phyloP scores from a whole-genome alignment of 2,113 vertebrate genomes.

The Clinocottus analis region DNA sequence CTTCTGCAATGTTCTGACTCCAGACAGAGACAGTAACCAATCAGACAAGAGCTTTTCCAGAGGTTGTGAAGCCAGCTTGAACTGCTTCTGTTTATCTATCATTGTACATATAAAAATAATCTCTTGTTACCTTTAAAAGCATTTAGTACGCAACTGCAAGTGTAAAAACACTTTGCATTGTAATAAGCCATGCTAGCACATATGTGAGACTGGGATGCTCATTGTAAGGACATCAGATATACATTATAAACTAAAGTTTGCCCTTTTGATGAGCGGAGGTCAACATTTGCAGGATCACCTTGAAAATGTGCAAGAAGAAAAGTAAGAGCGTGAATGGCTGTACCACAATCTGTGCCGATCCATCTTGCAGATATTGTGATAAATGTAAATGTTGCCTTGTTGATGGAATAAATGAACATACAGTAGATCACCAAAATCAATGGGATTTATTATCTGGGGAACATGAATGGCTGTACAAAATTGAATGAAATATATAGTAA shows the following conservation, averaged over 20 bases:
- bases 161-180: not conserved
- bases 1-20: slow-evolving; percentile 37
- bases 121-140: slow-evolving; percentile 20
- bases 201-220: not conserved
- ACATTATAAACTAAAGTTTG: not conserved
- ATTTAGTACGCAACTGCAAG: not conserved
- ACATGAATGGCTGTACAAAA: not conserved
- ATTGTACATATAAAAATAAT: slow-evolving; percentile 3
- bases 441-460: not conserved
- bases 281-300: not conserved
- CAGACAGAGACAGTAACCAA: slow-evolving; percentile 49
- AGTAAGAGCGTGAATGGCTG: not conserved
- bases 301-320: too few species aligned
- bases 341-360: not conserved
- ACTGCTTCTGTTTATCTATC: not conserved
- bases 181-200: not conserved
- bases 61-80: slow-evolving; percentile 30
- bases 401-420: not conserved
- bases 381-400: not conserved
- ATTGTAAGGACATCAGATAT: not conserved
- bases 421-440: not conserved
- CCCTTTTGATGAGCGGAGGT: not conserved
- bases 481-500: not conserved
- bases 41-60: slow-evolving; percentile 37
- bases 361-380: not conserved